Conservation (phyloP, 2,113 vertebrate species). For the Ramphastos sulfuratus region DNA sequence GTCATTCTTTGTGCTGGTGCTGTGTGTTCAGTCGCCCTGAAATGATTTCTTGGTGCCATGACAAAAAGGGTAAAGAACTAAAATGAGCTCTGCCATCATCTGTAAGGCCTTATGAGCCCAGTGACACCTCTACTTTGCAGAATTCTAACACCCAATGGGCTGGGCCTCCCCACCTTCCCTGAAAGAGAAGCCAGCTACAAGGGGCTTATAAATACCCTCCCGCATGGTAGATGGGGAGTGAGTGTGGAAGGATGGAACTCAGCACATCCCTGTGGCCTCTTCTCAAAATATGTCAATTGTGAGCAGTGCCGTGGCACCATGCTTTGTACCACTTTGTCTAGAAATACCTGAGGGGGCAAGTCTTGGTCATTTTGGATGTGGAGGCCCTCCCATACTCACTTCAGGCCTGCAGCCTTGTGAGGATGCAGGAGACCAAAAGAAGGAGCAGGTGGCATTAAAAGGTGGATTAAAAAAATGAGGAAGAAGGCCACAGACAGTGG, state of each 20-base stretch:
- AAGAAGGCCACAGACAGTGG: not conserved
- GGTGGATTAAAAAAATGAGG: not conserved
- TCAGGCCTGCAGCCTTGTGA: not conserved
- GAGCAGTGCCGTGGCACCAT: fast-evolving
- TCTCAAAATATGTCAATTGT: not conserved
- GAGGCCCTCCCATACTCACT: not conserved
- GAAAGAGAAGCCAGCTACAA: not conserved
- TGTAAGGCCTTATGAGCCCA: not conserved
- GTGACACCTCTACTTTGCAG: not conserved
- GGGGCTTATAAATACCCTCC: not conserved
- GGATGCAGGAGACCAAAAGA: not conserved
- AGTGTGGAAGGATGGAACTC: not conserved
- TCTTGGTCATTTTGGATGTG: not conserved
- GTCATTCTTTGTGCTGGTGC: not conserved
- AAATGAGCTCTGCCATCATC: not conserved
- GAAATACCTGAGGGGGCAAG: not conserved
- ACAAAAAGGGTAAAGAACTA: not conserved
- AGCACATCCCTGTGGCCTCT: not conserved
- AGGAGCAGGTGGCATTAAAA: not conserved
- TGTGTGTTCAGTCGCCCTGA: not conserved
- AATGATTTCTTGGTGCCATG: not conserved
- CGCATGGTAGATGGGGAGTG: fast-evolving
- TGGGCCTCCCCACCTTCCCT: not conserved
- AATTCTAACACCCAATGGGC: not conserved
- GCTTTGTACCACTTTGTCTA: not conserved